These are phyloP conservation scores for Diglossa brunneiventris DNA, from an alignment of 2,113 vertebrate species.

Conservation along the genomic window DNA sequence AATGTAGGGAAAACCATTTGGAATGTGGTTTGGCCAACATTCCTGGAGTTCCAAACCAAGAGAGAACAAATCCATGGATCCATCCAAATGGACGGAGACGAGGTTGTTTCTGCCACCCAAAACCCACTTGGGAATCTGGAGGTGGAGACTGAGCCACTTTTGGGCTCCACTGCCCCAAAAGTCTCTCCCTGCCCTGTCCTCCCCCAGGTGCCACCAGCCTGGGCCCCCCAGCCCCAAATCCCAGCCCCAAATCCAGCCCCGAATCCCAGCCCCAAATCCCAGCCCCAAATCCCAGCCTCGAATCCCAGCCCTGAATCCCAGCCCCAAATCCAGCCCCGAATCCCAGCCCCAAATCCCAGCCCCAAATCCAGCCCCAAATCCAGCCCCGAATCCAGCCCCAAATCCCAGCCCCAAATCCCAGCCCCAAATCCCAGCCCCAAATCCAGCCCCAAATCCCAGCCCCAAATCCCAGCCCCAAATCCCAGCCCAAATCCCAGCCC, in stretches of 20 bases:
- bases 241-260: background rate
- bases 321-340: too few species aligned
- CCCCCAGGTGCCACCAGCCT: background rate
- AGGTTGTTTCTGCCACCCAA: background rate
- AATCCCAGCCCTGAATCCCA: background rate
- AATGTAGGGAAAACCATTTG: accelerated
- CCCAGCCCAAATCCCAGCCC: background rate
- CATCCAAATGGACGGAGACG: accelerated
- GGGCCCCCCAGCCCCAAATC: background rate
- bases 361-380: background rate
- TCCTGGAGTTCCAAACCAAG: background rate
- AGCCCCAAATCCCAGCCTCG: background rate
- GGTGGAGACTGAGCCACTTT: background rate
- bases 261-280: too few species aligned
- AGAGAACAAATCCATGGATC: background rate
- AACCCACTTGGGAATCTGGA: background rate
- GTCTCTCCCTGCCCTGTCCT: background rate
- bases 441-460: too few species aligned
- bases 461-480: too few species aligned
- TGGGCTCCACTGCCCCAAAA: background rate
- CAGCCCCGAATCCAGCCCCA: background rate
- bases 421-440: background rate
- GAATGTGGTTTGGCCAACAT: accelerated
- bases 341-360: too few species aligned
- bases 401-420: background rate